Evolutionary conservation across 2,888 invertebrate genomes (phyloP), one percentile per base, ranked within the genome.

Genomic region (Ectemnius continuus): DNA sequence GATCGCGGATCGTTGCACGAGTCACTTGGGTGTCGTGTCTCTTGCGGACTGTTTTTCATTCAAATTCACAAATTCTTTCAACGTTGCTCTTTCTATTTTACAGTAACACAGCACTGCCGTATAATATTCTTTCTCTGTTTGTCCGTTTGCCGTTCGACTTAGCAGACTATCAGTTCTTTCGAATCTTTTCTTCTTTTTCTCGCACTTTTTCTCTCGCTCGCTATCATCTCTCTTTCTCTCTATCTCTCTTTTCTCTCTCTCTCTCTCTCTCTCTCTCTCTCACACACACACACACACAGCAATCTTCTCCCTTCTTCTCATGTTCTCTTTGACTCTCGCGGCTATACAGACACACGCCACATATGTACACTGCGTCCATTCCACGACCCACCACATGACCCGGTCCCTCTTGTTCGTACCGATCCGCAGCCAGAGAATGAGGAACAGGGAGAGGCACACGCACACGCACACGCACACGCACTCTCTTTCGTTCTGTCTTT

Each of bases 21-120:
- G 36, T 36, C 36, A 8, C 36, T 36, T 36, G 36, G 36, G 36
- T 36, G 36, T 36, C 36, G 36, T 36, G 36, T 36, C 36, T 36
- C 36, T 36, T 36, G 36, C 36, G 36, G 36, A 36, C 36, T 36
- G 36, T 8, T 36, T 36, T 36, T 8, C 36, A 36, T 36, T 8
- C 36, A 36, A 36, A 36, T 36, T 36, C 36, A 36, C 36, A 36
- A 36, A 36, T 36, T 36, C 36, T 36, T 11, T 36, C 36, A 36
- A 8, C 36, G 11, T 36, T 36, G 36, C 3, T 36, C 36, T 36
- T 61, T 61, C 18, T 26, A 52, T 52, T 52, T 36, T 36, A 8
- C 36, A 36, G 11, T 36, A 36, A 36, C 36, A 36, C 36, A 81
- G 78, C 82, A 70, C 76, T 80, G 67, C 64, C 75, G 73, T 78